Base-by-base conservation (phyloP, 2,888 invertebrate genomes). In the Steinernema carpocapsae region DNA sequence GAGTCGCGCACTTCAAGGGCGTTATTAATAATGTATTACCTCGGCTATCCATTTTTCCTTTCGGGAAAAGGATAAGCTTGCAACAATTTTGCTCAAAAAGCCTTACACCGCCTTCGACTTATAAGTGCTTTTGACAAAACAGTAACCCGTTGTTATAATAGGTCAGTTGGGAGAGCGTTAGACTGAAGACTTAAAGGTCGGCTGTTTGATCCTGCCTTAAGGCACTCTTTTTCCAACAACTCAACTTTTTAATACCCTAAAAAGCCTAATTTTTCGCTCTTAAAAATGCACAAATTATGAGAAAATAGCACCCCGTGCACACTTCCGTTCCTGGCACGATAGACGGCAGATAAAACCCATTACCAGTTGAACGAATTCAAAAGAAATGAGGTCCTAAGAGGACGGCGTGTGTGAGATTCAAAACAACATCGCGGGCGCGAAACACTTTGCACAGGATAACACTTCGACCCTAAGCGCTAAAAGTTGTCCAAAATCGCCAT, bases 141-240 rank as follows among this genome's bases (percentile, higher is more conserved):
- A n/a, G n/a, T n/a, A n/a, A n/a, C n/a, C n/a, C n/a, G n/a, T 19
- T 51, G 77, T 76, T 78, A 77, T 78, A 79, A 82, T 86, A 86
- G 86, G 85, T 86, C 86, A 86, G 86, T 86, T 83, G 86, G 86
- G 86, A 86, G 86, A 86, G 86, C 86, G 86, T 86, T 85, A 84
- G 86, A 86, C 86, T 86, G 86, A 86, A 86, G 85, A 86, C 85
- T 86, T 84, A 84, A 86, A 86, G 80, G 85, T 85, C 86, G 80
- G 84, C 83, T 83, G 86, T 86, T 85, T 85, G 83, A 86, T 85
- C 86, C 73, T 74, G 43, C 10, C 43, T 43, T 14, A 14, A 12
- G 43, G 43, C 43, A 43, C 14, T 43, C 43, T 43, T 43, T 43
- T 43, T 43, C 14, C 14, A 14, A n/a, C 43, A 43, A 7, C 43